A percentile compares a stretch with the other conserved stretches of the same genome.
Evolutionary conservation across 2,113 vertebrate species (phyloP).

Genomic region (Tinamus guttatus): DNA sequence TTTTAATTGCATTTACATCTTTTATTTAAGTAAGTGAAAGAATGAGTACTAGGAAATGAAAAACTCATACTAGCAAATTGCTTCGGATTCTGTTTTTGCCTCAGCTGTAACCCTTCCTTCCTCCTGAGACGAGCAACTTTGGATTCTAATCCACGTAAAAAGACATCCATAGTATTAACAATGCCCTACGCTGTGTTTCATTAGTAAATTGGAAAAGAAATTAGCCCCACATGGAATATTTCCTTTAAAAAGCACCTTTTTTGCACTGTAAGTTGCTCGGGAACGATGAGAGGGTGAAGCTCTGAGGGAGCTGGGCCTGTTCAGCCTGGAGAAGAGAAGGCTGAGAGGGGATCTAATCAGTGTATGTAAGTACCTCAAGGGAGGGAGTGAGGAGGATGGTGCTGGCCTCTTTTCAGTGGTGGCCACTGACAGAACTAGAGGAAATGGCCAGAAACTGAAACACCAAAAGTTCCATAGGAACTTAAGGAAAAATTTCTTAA

Average conservation of each 20-base stretch:
- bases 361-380: too few relatives aligned
- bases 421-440: too few relatives aligned
- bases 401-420: too few relatives aligned
- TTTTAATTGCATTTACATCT: not conserved
- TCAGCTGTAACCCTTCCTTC: not conserved
- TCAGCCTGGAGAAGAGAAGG: too few relatives aligned
- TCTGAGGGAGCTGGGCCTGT: too few relatives aligned
- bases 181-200: not conserved
- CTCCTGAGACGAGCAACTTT: not conserved
- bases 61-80: not conserved
- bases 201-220: not conserved
- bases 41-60: not conserved
- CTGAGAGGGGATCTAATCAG: too few relatives aligned
- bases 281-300: not conserved
- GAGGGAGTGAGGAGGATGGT: too few relatives aligned
- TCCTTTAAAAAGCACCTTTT: not conserved
- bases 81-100: not conserved
- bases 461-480: too few relatives aligned
- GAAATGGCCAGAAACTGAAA: too few relatives aligned
- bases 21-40: constrained; percentile 1
- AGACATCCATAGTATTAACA: not conserved
- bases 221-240: not conserved
- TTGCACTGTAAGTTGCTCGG: not conserved
- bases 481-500: too few relatives aligned
- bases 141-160: not conserved